phyloP scores from a whole-genome alignment of 2,113 vertebrate species.

The Chascanopsetta lugubris region DNA sequence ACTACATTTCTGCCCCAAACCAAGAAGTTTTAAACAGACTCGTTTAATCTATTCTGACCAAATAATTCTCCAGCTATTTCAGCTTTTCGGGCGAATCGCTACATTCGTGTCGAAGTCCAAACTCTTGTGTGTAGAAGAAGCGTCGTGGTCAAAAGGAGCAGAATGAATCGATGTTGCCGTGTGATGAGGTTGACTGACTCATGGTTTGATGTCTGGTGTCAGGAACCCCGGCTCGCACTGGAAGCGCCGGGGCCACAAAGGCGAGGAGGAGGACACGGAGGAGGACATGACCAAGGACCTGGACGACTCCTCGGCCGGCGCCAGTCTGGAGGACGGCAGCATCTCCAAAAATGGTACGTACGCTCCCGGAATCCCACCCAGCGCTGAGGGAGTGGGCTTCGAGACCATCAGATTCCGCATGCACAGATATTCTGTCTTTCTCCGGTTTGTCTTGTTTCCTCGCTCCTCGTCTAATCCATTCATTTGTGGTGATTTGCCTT shows the following conservation, averaged over 20 bases:
- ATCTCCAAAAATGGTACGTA: slow-evolving; percentile 90
- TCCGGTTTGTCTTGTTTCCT: not conserved
- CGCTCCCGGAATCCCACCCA: too few relatives aligned
- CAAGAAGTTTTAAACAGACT: too few relatives aligned
- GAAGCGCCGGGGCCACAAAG: slow-evolving; percentile 90
- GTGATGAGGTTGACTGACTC: not conserved
- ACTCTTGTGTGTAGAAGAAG: too few relatives aligned
- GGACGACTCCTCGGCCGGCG: slow-evolving; percentile 95
- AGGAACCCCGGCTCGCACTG: slow-evolving; percentile 90
- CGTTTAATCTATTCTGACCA: too few relatives aligned
- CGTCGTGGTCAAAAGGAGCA: too few relatives aligned
- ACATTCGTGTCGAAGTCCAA: too few relatives aligned
- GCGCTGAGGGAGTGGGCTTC: not conserved
- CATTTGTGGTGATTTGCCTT: not conserved
- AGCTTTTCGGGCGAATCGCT: too few relatives aligned
- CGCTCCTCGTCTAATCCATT: not conserved
- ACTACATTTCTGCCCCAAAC: too few relatives aligned
- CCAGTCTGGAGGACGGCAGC: slow-evolving; percentile 94
- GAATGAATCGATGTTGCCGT: too few relatives aligned
- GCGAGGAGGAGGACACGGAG: slow-evolving; percentile 95
- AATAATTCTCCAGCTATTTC: too few relatives aligned
- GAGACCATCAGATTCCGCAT: too few relatives aligned
- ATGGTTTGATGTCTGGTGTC: not conserved
- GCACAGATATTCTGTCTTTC: not conserved
- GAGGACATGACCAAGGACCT: slow-evolving; percentile 96